phyloP scores from a whole-genome alignment of 2,113 vertebrate species.

The Dendrocopos noguchii region DNA sequence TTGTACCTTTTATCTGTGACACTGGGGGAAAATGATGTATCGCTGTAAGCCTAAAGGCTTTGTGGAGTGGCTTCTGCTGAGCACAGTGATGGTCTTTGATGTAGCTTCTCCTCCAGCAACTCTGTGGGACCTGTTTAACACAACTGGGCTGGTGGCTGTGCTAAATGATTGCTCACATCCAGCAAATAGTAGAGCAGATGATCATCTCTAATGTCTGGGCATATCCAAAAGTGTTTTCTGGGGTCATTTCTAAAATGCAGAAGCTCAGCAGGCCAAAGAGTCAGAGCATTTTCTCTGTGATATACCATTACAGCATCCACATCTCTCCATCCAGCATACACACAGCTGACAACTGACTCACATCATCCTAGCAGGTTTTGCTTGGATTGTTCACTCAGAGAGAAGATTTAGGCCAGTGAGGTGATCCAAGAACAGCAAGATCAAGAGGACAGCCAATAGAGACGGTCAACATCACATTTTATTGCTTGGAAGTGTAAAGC shows the following conservation, averaged over 20 bases:
- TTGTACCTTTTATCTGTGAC: neutral
- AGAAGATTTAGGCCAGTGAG: neutral
- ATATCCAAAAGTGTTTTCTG: neutral
- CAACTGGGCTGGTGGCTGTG: neutral
- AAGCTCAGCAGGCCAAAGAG: neutral
- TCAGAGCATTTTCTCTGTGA: neutral
- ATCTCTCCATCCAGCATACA: neutral
- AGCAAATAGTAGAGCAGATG: neutral
- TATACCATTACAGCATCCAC: neutral
- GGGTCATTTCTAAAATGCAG: neutral
- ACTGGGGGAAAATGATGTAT: neutral
- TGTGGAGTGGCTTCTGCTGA: neutral
- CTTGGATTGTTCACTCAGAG: neutral
- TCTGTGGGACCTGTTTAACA: neutral
- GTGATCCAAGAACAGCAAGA: neutral
- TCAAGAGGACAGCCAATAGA: accelerated
- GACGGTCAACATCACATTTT: neutral
- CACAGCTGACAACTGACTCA: neutral
- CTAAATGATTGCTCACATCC: neutral
- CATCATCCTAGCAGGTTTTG: neutral
- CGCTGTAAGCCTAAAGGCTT: neutral
- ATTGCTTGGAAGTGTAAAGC: neutral
- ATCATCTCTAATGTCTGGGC: neutral
- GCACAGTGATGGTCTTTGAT: neutral
- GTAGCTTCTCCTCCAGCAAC: neutral